These are phyloP conservation scores for Distichodus sexfasciatus DNA, from an alignment of 2,797 vertebrate species.

Conservation along the genomic window DNA sequence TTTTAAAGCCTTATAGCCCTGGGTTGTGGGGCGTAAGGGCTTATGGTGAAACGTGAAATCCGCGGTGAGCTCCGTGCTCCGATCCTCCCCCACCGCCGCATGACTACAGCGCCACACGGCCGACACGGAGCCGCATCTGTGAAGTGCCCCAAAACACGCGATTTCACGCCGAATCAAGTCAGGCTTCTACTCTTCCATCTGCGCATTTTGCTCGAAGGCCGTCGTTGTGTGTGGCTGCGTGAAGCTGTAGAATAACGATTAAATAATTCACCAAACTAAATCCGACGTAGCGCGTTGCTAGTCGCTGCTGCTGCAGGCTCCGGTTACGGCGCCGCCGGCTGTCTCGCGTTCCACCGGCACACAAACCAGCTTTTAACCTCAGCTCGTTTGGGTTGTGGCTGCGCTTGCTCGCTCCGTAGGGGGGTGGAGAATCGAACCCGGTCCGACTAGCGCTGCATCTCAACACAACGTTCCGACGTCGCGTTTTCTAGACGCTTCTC, in stretches of 20 bases:
- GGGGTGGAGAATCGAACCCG: no score
- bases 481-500: constrained; percentile 36
- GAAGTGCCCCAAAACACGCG: constrained; percentile 27
- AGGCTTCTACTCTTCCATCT: constrained; percentile 50
- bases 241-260: constrained; percentile 25
- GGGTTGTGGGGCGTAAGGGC: constrained; percentile 40
- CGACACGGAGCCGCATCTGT: constrained; percentile 28
- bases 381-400: no score
- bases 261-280: constrained; percentile 55
- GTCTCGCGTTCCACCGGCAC: constrained; percentile 13
- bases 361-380: no score
- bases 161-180: constrained; percentile 37
- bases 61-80: constrained; percentile 57
- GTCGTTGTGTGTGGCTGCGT: constrained; percentile 20
- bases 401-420: no score
- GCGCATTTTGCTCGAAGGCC: constrained; percentile 18
- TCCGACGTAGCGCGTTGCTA: constrained; percentile 45
- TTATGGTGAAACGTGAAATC: constrained; percentile 53
- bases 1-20: constrained; percentile 43
- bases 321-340: constrained; percentile 4
- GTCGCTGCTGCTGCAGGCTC: constrained; percentile 22
- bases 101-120: constrained; percentile 64
- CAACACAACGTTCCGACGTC: constrained; percentile 17
- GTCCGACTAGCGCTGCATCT: no score
- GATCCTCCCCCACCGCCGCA: constrained; percentile 66